These are phyloP conservation scores for Clitarchus hookeri DNA, from an alignment of 2,888 invertebrate species.

Conservation along the genomic window DNA sequence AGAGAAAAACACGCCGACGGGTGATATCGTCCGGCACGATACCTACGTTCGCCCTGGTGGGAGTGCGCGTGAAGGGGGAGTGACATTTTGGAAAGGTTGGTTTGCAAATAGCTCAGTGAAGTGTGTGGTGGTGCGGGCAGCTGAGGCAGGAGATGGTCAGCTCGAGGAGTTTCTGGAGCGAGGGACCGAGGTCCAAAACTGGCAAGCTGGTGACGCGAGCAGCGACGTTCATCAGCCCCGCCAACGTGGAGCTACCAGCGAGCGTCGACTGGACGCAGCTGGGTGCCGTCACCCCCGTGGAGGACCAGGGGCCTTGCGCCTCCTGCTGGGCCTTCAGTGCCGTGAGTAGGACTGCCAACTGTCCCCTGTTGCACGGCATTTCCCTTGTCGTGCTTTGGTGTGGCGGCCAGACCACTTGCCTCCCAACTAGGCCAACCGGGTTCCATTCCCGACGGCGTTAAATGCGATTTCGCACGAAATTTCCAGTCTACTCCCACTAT, in stretches of 20 bases:
- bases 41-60: too few relatives aligned
- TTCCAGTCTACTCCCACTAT: too few relatives aligned
- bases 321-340: constrained; percentile 94
- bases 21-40: too few relatives aligned
- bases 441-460: too few relatives aligned
- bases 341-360: constrained; percentile 52
- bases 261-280: constrained; percentile 81
- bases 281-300: constrained; percentile 85
- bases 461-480: too few relatives aligned
- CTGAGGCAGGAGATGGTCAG: not conserved
- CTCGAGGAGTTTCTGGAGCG: not conserved
- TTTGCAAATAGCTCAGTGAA: too few relatives aligned
- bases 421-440: too few relatives aligned
- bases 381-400: too few relatives aligned
- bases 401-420: too few relatives aligned
- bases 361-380: not conserved
- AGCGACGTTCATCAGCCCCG: constrained; percentile 67
- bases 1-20: too few relatives aligned
- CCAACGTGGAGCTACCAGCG: constrained; percentile 71
- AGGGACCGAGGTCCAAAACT: not conserved
- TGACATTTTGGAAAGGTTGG: too few relatives aligned
- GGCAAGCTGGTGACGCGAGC: constrained; percentile 46
- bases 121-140: not conserved
- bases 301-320: constrained; percentile 90
- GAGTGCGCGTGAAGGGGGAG: too few relatives aligned